Evolutionary conservation across 2,113 vertebrate genomes (phyloP).

Genomic region (Psilopogon haemacephalus): DNA sequence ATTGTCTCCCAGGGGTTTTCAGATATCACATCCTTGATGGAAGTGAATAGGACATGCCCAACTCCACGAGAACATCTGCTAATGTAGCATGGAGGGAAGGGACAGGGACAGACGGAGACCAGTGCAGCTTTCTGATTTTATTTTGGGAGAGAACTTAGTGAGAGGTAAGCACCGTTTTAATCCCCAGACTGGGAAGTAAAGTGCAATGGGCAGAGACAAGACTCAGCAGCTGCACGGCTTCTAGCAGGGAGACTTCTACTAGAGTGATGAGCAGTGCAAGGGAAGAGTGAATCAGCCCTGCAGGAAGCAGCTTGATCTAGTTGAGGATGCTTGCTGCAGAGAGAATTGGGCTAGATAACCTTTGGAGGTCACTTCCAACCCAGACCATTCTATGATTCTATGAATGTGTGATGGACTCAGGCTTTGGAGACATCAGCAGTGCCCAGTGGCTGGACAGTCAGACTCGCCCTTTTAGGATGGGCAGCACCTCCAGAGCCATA

Average conservation of each 20-base stretch:
- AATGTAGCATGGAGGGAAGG: background rate
- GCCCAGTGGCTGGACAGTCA: background rate
- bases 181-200: background rate
- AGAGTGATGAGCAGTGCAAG: background rate
- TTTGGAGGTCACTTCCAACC: too few species aligned
- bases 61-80: background rate
- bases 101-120: background rate
- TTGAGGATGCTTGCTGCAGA: too few species aligned
- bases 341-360: too few species aligned
- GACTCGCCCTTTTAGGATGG: background rate
- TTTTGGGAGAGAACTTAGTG: background rate
- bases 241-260: background rate
- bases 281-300: background rate
- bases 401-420: background rate
- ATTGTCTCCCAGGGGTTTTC: slow-evolving; percentile 36
- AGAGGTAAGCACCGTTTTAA: background rate
- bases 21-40: background rate
- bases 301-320: background rate
- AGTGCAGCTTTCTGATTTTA: background rate
- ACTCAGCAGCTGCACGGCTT: background rate
- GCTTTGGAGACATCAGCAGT: background rate
- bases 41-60: slow-evolving; percentile 7
- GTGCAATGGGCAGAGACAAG: background rate
- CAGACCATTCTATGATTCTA: too few species aligned
- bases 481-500: background rate